phyloP scores from a whole-genome alignment of 1,140 invertebrate genomes.

The Eumaeus atala region DNA sequence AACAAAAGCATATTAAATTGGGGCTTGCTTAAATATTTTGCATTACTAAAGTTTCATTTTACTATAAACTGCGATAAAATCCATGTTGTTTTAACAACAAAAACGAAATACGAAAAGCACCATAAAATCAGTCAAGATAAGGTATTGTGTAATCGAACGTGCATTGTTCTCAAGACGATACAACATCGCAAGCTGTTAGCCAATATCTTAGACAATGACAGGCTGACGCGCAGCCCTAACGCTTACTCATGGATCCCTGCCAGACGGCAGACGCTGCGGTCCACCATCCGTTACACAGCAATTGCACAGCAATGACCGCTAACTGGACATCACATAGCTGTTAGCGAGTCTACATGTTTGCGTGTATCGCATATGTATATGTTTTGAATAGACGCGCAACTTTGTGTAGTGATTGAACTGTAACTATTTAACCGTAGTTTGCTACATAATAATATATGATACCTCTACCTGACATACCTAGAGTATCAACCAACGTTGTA shows the following conservation, averaged over 20 bases:
- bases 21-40: too few relatives aligned
- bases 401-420: too few relatives aligned
- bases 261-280: slow-evolving; percentile 21
- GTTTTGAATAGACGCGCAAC: not conserved
- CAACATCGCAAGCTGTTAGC: slow-evolving; percentile 20
- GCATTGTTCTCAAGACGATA: not conserved
- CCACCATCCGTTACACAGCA: slow-evolving; percentile 5
- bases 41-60: too few relatives aligned
- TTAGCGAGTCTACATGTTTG: slow-evolving; percentile 6
- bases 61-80: too few relatives aligned
- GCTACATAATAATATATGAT: too few relatives aligned
- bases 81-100: too few relatives aligned
- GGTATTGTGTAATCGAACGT: not conserved
- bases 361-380: not conserved
- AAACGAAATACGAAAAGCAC: too few relatives aligned
- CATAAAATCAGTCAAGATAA: too few relatives aligned
- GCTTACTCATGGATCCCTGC: slow-evolving; percentile 33
- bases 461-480: too few relatives aligned
- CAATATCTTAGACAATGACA: slow-evolving; percentile 23
- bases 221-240: slow-evolving; percentile 26
- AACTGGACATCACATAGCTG: slow-evolving; percentile 16
- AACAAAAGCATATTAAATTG: too few relatives aligned
- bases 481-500: too few relatives aligned
- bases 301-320: slow-evolving; percentile 21
- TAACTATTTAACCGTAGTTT: too few relatives aligned